These are phyloP conservation scores for Lucilia cuprina DNA, from an alignment of 1,140 invertebrate species.

Conservation along the genomic window DNA sequence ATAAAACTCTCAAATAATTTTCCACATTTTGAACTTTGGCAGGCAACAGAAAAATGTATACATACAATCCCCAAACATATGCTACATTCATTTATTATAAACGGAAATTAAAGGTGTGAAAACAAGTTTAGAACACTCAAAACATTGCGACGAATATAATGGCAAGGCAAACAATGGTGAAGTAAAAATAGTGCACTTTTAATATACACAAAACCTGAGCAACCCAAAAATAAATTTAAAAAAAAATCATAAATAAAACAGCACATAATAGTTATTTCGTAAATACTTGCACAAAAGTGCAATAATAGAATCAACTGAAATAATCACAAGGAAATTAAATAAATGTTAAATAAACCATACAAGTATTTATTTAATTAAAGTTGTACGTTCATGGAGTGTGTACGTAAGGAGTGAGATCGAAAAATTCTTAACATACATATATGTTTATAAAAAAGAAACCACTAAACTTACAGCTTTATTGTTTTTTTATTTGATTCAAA, in stretches of 20 bases:
- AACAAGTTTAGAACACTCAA: background rate
- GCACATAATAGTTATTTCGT: background rate
- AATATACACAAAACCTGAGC: background rate
- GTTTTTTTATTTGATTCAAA: too few relatives aligned
- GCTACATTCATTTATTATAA: background rate
- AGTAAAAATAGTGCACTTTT: background rate
- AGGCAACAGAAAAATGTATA: background rate
- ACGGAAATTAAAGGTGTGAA: background rate
- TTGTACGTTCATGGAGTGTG: too few relatives aligned
- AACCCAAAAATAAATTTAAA: background rate
- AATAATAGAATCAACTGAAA: too few relatives aligned
- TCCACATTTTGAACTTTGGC: constrained; percentile 20
- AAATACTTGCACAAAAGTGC: background rate
- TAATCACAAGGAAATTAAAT: too few relatives aligned
- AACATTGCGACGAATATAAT: background rate
- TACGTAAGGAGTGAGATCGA: too few relatives aligned
- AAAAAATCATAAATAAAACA: background rate
- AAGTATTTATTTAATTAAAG: too few relatives aligned
- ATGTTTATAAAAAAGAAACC: too few relatives aligned
- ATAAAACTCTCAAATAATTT: constrained; percentile 19
- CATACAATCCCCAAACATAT: background rate
- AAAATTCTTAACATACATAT: too few relatives aligned
- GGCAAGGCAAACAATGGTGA: background rate
- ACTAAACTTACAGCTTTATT: too few relatives aligned
- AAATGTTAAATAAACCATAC: too few relatives aligned